Evolutionary conservation across 2,888 invertebrate genomes (phyloP), one percentile per base, ranked within the genome.

Genomic region (Baronia brevicornis): DNA sequence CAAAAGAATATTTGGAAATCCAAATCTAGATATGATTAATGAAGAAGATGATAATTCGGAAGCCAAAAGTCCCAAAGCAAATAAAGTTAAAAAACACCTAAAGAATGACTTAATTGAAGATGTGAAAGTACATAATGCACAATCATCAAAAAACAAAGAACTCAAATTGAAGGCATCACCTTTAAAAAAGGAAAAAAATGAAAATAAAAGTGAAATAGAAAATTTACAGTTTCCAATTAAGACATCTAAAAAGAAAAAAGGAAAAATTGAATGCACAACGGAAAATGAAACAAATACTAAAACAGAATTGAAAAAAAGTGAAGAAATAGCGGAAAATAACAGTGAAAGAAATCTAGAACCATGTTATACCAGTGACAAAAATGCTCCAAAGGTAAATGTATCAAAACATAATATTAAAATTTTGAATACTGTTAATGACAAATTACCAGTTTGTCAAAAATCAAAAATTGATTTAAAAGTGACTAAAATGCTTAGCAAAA

Each of bases 41-140:
- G 66, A 67, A 25, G 54, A 51, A n/a, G 67, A 69, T 2, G 53
- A 41, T 26, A 47, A 48, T 25, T 20, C 40, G 4, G 51, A 34
- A 33, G 2, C 49, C 2, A 38, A 36, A 0, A 79, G 75, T 37
- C 73, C 78, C 0, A 72, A 73, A 37, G 71, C 70, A 5, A 70
- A 79, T 5, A 82, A 80, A 51, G 80, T 73, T 1, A 84, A 78
- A 43, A 84, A 84, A 43, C 74, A 75, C 29, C 47, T 84, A 4
- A 60, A 69, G 48, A 58, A 63, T 1, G 64, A 79, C 3, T 49
- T 84, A 39, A 72, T 74, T 17, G 54, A 36, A 3, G 37, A 43
- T 32, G 23, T 21, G 5, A 38, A 33, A 14, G 22, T 35, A 18
- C 13, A 42, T 28, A 60, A 41, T 19, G 39, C 43, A n/a, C 59